A percentile compares a stretch with the other conserved stretches of the same genome.
These are phyloP conservation scores for Aptenodytes patagonicus DNA, from an alignment of 2,113 vertebrate genomes.

Conservation along the genomic window DNA sequence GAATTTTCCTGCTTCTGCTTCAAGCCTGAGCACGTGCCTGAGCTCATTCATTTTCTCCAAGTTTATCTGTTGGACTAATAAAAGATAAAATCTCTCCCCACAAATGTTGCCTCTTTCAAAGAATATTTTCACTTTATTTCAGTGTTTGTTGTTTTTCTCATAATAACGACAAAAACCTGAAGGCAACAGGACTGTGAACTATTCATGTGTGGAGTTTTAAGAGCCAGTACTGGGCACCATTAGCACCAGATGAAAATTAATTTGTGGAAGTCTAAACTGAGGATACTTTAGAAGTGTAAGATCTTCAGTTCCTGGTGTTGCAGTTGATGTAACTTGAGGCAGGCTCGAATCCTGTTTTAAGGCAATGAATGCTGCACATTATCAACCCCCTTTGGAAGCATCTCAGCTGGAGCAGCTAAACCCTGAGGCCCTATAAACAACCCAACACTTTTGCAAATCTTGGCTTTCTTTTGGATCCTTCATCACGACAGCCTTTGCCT, in stretches of 20 bases:
- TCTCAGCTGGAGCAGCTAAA: constrained; percentile 23
- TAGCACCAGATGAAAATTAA: neutral
- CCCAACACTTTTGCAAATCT: neutral
- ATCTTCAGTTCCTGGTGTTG: neutral
- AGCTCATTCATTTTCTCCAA: neutral
- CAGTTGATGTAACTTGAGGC: neutral
- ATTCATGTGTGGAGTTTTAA: neutral
- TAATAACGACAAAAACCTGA: neutral
- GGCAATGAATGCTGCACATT: neutral
- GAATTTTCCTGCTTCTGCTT: neutral
- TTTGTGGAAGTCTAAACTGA: neutral
- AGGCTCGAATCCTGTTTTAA: neutral
- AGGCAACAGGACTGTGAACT: neutral
- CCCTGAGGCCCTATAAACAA: constrained; percentile 41
- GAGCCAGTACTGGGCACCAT: neutral
- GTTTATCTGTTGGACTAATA: neutral
- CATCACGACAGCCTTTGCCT: constrained; percentile 20
- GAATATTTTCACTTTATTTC: neutral
- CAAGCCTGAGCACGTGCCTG: neutral
- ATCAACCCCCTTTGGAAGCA: neutral
- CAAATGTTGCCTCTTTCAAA: neutral
- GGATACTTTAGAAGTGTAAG: neutral
- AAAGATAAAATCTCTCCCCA: neutral
- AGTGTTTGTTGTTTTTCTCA: neutral
- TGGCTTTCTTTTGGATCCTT: constrained; percentile 23